Evolutionary conservation across 2,797 vertebrate genomes (phyloP), one percentile per base, ranked within the genome.

Genomic region (Lagocephalus sceleratus): DNA sequence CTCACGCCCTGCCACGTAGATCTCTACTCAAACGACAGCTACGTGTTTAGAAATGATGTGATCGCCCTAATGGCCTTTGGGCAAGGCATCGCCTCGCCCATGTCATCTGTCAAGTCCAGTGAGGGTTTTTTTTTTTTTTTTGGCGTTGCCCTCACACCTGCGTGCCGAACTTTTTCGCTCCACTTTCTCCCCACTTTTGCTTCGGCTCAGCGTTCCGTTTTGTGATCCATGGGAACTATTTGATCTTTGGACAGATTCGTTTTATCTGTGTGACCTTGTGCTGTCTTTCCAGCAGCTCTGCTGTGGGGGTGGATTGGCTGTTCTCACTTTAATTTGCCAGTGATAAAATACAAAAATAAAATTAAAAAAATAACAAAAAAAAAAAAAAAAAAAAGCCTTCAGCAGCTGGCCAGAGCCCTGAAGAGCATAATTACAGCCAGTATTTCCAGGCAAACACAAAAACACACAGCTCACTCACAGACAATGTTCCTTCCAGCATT

Each of bases 221-320:
- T 39, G 32, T 60, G 10, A 79, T 81, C 74, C 68, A 47, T 59
- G 61, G 72, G 60, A 68, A 55, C 50, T 25, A 75, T 87, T 86
- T 89, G 76, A 87, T 85, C 73, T 82, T 66, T 65, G 50, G 70
- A 42, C 55, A 68, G 82, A 83, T 88, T 76, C 73, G 64, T 74
- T 78, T 81, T 77, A 80, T 85, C 83, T 73, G 45, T n/a, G 14
- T 82, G 73, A 88, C 85, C 88, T 86, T 87, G 71, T 8, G 12
- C 32, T 44, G 75, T 57, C 71, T 68, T 73, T 75, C 45, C 38
- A 46, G 26, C 57, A 47, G 66, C 45, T 40, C 35, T 59, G 20
- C 3, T 63, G 41, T 21, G n/a, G 20, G 16, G 5, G 6, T 21
- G 15, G 11, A 9, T 4, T 22, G 42, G 22, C 39, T 22, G 20